phyloP scores from a whole-genome alignment of 2,797 vertebrate species.

The Poecilia picta region DNA sequence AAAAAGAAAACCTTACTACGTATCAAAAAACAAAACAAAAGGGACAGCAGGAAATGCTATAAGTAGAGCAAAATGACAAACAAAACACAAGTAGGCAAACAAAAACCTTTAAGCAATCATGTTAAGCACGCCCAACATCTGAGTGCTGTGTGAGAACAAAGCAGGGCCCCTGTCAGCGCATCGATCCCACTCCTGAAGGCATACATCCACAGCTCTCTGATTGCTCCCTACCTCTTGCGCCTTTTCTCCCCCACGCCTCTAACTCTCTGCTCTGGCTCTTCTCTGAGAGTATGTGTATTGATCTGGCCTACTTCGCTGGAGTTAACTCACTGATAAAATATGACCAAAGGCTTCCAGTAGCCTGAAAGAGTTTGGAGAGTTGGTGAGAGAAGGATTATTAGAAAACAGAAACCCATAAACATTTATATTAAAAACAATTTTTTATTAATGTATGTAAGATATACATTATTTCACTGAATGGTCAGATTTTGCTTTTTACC shows the following conservation, averaged over 20 bases:
- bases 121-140: constrained; percentile 96
- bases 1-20: constrained; percentile 33
- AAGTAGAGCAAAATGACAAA: constrained; percentile 78
- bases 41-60: constrained; percentile 63
- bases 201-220: constrained; percentile 86
- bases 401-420: not conserved
- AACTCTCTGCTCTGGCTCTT: constrained; percentile 72
- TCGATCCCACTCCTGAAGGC: constrained; percentile 95
- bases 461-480: constrained; percentile 21
- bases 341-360: constrained; percentile 83
- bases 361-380: constrained; percentile 76
- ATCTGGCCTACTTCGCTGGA: constrained; percentile 90
- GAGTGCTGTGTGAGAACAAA: constrained; percentile 94
- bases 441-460: not conserved
- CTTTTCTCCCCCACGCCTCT: constrained; percentile 69
- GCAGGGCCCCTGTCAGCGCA: constrained; percentile 90
- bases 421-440: constrained; percentile 13
- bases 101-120: constrained; percentile 98
- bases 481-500: not conserved
- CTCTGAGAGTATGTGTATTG: constrained; percentile 93
- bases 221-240: constrained; percentile 88
- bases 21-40: constrained; percentile 52
- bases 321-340: constrained; percentile 92
- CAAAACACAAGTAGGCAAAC: constrained; percentile 83
- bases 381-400: constrained; percentile 54